Evolutionary conservation across 2,888 invertebrate genomes (phyloP).

Genomic region (Auanema freiburgensis): DNA sequence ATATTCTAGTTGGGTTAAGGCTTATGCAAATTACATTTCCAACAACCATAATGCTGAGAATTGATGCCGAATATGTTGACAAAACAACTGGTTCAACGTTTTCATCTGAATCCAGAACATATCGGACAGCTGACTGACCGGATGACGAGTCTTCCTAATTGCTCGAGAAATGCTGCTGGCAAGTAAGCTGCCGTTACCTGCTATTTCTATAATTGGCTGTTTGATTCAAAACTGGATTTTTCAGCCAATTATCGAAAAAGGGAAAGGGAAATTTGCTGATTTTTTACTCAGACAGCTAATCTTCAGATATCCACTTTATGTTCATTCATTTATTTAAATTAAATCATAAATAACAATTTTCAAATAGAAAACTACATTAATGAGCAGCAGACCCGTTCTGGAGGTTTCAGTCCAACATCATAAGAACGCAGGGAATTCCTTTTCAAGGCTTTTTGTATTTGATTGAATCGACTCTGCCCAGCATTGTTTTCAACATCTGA

Average conservation of each 20-base stretch:
- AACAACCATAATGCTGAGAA: too few species aligned
- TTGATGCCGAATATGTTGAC: too few species aligned
- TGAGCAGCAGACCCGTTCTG: slow-evolving; percentile 54
- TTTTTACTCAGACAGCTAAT: not conserved
- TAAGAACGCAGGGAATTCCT: slow-evolving; percentile 23
- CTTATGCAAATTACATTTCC: too few species aligned
- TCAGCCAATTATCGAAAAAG: not conserved
- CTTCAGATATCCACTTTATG: not conserved
- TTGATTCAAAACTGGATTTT: not conserved
- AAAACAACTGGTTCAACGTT: too few species aligned
- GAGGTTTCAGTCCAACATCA: slow-evolving; percentile 38
- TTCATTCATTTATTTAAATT: slow-evolving; percentile 4
- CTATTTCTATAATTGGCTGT: too few species aligned
- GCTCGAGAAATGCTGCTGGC: too few species aligned
- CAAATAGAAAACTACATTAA: slow-evolving; percentile 34
- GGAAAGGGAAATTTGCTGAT: slow-evolving; percentile 1
- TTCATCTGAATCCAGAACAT: too few species aligned
- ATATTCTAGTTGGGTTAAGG: too few species aligned
- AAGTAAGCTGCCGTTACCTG: too few species aligned
- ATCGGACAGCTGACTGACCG: too few species aligned
- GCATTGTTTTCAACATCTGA: slow-evolving; percentile 46
- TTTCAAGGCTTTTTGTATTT: slow-evolving; percentile 51
- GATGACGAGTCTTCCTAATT: too few species aligned
- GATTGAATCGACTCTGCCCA: slow-evolving; percentile 48
- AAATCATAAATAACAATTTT: slow-evolving; percentile 13